Conservation (phyloP, 2,888 invertebrate species). For the Lamproptera curius region DNA sequence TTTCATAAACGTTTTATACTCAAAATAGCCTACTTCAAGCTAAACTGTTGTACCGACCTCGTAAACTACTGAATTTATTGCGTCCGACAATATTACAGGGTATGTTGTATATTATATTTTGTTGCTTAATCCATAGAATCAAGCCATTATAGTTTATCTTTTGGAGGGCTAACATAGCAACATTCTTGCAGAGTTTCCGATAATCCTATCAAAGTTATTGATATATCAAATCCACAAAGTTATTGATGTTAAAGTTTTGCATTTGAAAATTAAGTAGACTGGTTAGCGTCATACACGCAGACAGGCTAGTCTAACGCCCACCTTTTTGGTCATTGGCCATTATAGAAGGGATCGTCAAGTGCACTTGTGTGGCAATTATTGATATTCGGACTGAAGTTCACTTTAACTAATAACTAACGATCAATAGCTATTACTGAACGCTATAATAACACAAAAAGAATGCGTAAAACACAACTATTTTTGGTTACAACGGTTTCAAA, state of each 20-base stretch:
- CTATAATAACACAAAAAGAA: background rate
- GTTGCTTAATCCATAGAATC: too few species aligned
- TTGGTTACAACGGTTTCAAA: too few species aligned
- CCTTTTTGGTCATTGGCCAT: background rate
- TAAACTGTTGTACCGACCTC: constrained; percentile 18
- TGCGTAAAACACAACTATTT: background rate
- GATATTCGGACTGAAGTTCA: background rate
- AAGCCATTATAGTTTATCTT: too few species aligned
- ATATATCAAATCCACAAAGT: constrained; percentile 16
- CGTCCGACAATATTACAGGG: too few species aligned
- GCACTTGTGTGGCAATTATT: background rate
- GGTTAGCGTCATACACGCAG: constrained; percentile 4
- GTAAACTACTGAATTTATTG: constrained; percentile 29
- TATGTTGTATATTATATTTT: too few species aligned
- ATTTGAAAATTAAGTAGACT: constrained; percentile 19
- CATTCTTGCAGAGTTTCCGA: constrained; percentile 11
- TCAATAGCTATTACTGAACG: background rate
- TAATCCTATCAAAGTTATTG: constrained; percentile 26
- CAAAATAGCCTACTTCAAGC: too few species aligned
- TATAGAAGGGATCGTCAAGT: background rate
- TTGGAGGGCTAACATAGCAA: too few species aligned
- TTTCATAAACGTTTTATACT: too few species aligned
- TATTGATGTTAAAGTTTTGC: constrained; percentile 27
- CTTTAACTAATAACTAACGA: background rate
- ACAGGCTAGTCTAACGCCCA: background rate